Evolutionary conservation across 1,140 invertebrate genomes (phyloP).

Genomic region (roundworm (Caenorhabditis elegans)): DNA sequence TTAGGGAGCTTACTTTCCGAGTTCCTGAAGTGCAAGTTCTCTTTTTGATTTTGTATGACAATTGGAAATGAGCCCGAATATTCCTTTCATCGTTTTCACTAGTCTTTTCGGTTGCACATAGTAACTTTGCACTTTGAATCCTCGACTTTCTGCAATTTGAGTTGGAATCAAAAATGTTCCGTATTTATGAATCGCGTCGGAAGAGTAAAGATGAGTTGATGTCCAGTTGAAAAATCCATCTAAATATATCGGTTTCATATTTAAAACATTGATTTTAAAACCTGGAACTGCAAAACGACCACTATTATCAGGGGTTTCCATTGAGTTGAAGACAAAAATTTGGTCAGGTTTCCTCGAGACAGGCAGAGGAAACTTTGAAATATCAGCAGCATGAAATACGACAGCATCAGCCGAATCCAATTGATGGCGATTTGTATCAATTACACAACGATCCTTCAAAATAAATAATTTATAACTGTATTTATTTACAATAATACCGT

Average conservation of each 20-base stretch:
- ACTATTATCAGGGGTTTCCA: conserved; percentile 41
- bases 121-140: conserved; percentile 19
- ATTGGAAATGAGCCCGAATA: conserved; percentile 48
- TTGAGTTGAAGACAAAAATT: conserved; percentile 28
- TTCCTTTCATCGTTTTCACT: conserved; percentile 14
- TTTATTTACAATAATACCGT: not conserved
- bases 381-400: conserved; percentile 29
- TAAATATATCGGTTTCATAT: no score
- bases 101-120: conserved; percentile 6
- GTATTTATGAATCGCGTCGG: conserved; percentile 65
- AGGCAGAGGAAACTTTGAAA: conserved; percentile 1
- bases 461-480: not conserved
- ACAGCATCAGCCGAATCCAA: conserved; percentile 20
- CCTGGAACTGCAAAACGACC: conserved; percentile 11
- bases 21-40: conserved; percentile 41
- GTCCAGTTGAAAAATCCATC: conserved; percentile 72
- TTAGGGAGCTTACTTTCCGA: conserved; percentile 33
- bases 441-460: conserved; percentile 40
- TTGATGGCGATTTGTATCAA: conserved; percentile 11
- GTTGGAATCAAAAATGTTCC: conserved; percentile 51
- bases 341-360: not conserved
- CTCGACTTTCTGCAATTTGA: conserved; percentile 32
- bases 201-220: conserved; percentile 70
- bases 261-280: no score
- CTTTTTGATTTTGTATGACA: conserved; percentile 41